phyloP scores from a whole-genome alignment of 2,113 vertebrate species.

The Plotosus lineatus region DNA sequence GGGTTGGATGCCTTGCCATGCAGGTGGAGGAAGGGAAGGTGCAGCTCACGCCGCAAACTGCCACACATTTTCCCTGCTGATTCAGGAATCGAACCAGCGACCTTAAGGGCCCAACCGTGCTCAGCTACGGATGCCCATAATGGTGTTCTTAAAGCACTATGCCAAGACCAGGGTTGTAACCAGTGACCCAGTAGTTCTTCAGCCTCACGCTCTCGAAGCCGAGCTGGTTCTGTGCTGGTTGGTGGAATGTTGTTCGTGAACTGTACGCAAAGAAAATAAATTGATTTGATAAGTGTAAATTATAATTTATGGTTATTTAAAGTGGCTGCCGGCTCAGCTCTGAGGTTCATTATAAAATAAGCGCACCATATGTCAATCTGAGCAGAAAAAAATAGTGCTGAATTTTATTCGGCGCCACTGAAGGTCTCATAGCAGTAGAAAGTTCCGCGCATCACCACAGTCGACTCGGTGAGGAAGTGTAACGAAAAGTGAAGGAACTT shows the following conservation, averaged over 20 bases:
- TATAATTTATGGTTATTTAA: neutral
- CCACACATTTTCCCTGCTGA: no score
- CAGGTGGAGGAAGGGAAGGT: no score
- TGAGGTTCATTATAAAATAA: neutral
- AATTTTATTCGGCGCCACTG: neutral
- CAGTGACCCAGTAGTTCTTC: no score
- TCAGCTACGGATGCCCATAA: no score
- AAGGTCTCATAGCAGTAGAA: neutral
- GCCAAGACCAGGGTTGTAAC: no score
- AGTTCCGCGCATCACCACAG: neutral
- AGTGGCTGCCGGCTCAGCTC: neutral
- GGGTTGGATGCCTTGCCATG: no score
- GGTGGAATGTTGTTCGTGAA: neutral
- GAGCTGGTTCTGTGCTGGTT: neutral
- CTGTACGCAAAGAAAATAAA: neutral
- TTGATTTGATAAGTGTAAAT: neutral
- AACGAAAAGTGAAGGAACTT: neutral
- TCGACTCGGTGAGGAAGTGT: neutral
- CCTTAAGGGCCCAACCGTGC: no score
- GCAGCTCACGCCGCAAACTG: no score
- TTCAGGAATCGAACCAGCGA: no score
- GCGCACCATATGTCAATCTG: neutral
- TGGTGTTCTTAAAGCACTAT: no score
- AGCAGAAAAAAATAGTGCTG: neutral
- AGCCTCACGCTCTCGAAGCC: no score